These are phyloP conservation scores for Mus caroli DNA, from an alignment of 2,797 vertebrate genomes.

Conservation along the genomic window DNA sequence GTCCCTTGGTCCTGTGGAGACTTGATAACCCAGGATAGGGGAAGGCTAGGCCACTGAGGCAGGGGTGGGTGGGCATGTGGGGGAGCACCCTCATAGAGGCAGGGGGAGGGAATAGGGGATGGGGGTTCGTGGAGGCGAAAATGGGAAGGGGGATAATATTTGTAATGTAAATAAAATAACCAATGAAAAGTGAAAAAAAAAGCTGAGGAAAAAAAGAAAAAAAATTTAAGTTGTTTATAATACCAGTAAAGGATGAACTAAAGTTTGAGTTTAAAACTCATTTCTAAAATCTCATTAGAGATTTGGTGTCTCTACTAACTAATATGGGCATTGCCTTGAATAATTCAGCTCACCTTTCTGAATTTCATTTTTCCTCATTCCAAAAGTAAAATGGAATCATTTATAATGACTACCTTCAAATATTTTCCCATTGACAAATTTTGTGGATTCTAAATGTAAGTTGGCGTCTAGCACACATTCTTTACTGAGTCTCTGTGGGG, in stretches of 20 bases:
- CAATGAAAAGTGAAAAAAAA: too few species aligned
- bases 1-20: too few species aligned
- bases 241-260: not conserved
- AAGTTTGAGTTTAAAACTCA: not conserved
- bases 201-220: not conserved
- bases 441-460: not conserved
- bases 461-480: not conserved
- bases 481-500: not conserved
- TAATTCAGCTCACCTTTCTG: conserved; percentile 1
- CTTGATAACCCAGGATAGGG: too few species aligned
- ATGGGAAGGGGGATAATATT: too few species aligned
- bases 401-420: not conserved
- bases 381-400: not conserved
- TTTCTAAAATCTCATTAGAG: not conserved
- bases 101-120: too few species aligned
- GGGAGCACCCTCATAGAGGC: too few species aligned
- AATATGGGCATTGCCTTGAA: not conserved
- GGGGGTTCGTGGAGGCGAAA: too few species aligned
- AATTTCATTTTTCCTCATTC: conserved; percentile 45
- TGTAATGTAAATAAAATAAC: too few species aligned
- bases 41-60: too few species aligned
- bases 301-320: not conserved
- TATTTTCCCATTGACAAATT: not conserved
- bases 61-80: too few species aligned
- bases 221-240: not conserved